phyloP scores from a whole-genome alignment of 2,113 vertebrate species.

The Craseonycteris thonglongyai region DNA sequence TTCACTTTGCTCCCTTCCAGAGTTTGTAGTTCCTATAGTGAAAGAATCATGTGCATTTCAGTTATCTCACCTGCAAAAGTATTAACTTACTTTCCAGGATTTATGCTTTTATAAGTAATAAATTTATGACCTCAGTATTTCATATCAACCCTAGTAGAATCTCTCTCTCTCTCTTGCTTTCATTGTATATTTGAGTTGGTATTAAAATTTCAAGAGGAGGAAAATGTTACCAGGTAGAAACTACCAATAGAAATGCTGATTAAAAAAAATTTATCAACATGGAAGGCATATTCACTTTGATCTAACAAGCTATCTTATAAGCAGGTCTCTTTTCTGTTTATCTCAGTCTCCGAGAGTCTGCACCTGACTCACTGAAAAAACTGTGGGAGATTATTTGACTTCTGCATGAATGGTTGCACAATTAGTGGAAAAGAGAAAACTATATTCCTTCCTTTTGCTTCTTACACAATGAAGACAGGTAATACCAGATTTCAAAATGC shows the following conservation, averaged over 20 bases:
- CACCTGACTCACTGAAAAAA: background rate
- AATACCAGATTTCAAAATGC: background rate
- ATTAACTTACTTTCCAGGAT: constrained; percentile 6
- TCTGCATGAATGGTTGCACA: background rate
- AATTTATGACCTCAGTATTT: background rate
- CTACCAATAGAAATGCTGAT: background rate
- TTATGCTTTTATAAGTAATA: constrained; percentile 43
- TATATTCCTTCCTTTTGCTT: background rate
- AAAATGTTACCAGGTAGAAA: background rate
- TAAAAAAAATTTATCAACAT: too few relatives aligned
- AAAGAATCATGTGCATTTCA: background rate
- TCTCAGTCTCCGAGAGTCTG: background rate
- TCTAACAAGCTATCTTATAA: background rate
- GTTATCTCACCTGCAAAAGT: background rate
- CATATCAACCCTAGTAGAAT: background rate
- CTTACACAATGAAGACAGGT: background rate
- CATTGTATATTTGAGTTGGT: constrained; percentile 17
- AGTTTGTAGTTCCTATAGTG: background rate
- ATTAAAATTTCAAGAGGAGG: constrained; percentile 40
- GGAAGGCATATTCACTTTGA: background rate
- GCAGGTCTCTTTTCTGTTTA: background rate
- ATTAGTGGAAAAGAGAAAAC: background rate
- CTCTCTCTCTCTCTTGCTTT: background rate
- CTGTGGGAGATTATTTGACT: background rate
- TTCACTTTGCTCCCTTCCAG: background rate